Evolutionary conservation across 2,797 vertebrate genomes (phyloP).

Genomic region (Chaenodraco wilsoni): DNA sequence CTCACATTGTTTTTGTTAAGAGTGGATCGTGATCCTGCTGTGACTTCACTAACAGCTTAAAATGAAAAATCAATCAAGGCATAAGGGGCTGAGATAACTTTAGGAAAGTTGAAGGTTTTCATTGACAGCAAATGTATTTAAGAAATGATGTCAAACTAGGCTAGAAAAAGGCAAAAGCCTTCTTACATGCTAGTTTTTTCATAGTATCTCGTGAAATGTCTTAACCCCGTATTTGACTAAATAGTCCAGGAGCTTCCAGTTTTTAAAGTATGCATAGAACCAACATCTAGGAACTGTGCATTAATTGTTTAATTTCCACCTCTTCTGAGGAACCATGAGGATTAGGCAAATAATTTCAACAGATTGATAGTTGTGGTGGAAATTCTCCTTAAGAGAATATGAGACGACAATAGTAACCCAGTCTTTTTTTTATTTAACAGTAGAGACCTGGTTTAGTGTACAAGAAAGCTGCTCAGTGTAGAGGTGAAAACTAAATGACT

Average conservation of each 20-base stretch:
- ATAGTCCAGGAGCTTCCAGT: not conserved
- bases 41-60: not conserved
- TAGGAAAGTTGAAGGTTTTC: no score
- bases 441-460: no score
- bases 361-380: not conserved
- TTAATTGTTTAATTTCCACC: slow-evolving; percentile 1
- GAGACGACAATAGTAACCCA: no score
- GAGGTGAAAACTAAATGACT: not conserved
- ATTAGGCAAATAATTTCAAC: not conserved
- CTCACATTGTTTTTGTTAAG: not conserved
- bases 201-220: not conserved
- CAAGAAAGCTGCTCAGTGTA: not conserved
- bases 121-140: not conserved
- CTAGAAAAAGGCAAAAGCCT: not conserved
- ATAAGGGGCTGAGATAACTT: not conserved
- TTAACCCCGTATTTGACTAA: not conserved
- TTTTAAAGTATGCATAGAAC: not conserved
- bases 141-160: not conserved
- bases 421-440: no score
- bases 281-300: not conserved
- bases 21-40: not conserved
- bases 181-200: not conserved
- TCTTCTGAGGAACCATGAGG: not conserved
- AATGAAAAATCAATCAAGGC: not conserved
- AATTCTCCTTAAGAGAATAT: no score